Evolutionary conservation across 1,140 invertebrate genomes (phyloP).

Genomic region (Linepithema humile): DNA sequence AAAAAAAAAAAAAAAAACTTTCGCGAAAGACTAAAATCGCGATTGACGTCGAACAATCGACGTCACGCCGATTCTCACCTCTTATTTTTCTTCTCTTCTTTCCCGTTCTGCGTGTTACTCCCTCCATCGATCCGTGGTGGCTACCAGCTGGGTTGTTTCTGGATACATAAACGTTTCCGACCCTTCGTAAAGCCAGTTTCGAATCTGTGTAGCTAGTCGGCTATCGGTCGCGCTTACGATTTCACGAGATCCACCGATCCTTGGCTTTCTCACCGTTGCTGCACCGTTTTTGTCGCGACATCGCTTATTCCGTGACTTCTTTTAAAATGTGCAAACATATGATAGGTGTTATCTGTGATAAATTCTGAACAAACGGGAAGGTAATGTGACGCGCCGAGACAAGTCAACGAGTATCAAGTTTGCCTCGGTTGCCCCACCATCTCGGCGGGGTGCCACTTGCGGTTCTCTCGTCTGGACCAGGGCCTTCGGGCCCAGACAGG

Average conservation of each 20-base stretch:
- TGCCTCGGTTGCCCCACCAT: slow-evolving; percentile 43
- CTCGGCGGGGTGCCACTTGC: slow-evolving; percentile 60
- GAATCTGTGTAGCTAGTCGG: slow-evolving; percentile 46
- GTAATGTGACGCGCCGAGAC: background rate
- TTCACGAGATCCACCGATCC: background rate
- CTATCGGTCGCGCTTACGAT: slow-evolving; percentile 45
- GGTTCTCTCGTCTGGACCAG: slow-evolving; percentile 39
- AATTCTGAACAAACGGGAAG: background rate
- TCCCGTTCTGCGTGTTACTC: background rate
- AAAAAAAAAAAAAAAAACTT: background rate
- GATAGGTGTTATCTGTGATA: too few species aligned
- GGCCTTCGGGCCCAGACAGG: slow-evolving; percentile 55
- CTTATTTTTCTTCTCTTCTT: slow-evolving; percentile 34
- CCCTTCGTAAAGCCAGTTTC: slow-evolving; percentile 44
- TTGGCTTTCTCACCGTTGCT: background rate
- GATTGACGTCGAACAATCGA: background rate
- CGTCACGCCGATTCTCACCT: background rate
- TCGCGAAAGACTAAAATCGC: background rate
- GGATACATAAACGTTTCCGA: slow-evolving; percentile 29
- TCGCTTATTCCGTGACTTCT: background rate
- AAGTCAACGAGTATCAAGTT: background rate
- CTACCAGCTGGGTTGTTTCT: slow-evolving; percentile 63
- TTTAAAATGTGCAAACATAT: too few species aligned
- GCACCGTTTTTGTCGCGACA: background rate
- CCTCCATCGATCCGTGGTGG: background rate